These are phyloP conservation scores for Maccullochella peelii DNA, from an alignment of 2,113 vertebrate genomes.

Conservation along the genomic window DNA sequence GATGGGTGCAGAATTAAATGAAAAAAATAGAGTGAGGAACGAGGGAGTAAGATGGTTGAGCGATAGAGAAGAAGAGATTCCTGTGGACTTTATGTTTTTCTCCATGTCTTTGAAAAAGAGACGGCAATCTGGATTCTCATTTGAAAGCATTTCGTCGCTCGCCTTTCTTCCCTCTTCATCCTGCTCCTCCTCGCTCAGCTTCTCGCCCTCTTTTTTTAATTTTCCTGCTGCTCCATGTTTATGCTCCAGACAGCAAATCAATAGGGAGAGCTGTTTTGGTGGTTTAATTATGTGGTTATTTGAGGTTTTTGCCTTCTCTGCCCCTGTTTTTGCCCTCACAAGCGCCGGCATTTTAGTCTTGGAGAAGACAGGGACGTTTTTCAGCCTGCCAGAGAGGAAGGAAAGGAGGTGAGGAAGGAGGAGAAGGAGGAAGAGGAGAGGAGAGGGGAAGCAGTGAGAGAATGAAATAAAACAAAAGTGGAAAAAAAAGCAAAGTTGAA, in stretches of 20 bases:
- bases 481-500: conserved; percentile 38
- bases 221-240: conserved; percentile 34
- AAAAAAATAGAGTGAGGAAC: background rate
- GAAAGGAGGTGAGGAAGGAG: background rate
- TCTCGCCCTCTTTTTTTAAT: conserved; percentile 15
- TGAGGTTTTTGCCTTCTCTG: conserved; percentile 49
- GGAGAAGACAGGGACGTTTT: conserved; percentile 31
- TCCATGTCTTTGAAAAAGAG: background rate
- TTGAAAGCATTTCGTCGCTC: conserved; percentile 43
- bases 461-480: conserved; percentile 32
- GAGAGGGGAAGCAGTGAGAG: background rate
- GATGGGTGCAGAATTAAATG: conserved; percentile 41
- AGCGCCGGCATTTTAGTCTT: conserved; percentile 47
- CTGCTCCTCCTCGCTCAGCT: conserved; percentile 16
- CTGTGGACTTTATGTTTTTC: conserved; percentile 19
- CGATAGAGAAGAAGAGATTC: conserved; percentile 6
- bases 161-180: conserved; percentile 16
- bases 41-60: conserved; percentile 21
- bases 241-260: conserved; percentile 65
- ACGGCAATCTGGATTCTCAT: conserved; percentile 35
- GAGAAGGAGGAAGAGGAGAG: background rate
- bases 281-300: conserved; percentile 72
- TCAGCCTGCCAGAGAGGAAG: conserved; percentile 32
- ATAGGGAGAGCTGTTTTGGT: conserved; percentile 59
- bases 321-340: conserved; percentile 45